These are phyloP conservation scores for Drosophila funebris DNA, from an alignment of 1,140 invertebrate genomes.

Conservation along the genomic window DNA sequence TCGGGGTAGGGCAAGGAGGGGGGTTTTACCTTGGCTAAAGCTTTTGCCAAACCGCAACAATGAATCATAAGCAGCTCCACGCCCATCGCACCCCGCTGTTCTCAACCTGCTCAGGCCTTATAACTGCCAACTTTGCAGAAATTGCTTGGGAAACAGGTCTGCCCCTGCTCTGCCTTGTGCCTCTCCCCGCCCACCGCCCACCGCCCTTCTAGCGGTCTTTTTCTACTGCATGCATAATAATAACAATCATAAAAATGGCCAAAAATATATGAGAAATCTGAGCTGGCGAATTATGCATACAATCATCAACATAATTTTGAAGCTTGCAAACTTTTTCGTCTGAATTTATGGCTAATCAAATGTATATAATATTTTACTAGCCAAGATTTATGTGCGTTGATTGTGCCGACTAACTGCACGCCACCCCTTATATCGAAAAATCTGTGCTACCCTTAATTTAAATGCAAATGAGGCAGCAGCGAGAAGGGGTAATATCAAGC, in stretches of 20 bases:
- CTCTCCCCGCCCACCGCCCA: too few relatives aligned
- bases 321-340: slow-evolving; percentile 30
- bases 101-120: slow-evolving; percentile 28
- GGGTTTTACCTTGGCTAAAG: slow-evolving; percentile 52
- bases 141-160: slow-evolving; percentile 13
- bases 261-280: slow-evolving; percentile 6
- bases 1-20: not conserved
- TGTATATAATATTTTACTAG: slow-evolving; percentile 71
- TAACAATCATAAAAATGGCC: slow-evolving; percentile 69
- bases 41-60: slow-evolving; percentile 48
- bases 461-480: slow-evolving; percentile 63
- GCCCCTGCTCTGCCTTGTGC: not conserved
- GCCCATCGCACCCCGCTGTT: slow-evolving; percentile 32
- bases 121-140: slow-evolving; percentile 68
- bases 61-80: slow-evolving; percentile 59
- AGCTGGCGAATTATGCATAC: slow-evolving; percentile 58
- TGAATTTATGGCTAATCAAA: slow-evolving; percentile 73
- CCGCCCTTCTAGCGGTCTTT: slow-evolving; percentile 3
- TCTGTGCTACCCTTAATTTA: slow-evolving; percentile 55
- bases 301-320: slow-evolving; percentile 37
- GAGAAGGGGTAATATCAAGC: slow-evolving; percentile 16
- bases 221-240: slow-evolving; percentile 69
- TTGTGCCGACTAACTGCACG: slow-evolving; percentile 26
- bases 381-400: slow-evolving; percentile 67
- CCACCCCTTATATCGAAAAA: slow-evolving; percentile 35